These are phyloP conservation scores for Lontra canadensis DNA, from an alignment of 2,113 vertebrate species.

Conservation along the genomic window DNA sequence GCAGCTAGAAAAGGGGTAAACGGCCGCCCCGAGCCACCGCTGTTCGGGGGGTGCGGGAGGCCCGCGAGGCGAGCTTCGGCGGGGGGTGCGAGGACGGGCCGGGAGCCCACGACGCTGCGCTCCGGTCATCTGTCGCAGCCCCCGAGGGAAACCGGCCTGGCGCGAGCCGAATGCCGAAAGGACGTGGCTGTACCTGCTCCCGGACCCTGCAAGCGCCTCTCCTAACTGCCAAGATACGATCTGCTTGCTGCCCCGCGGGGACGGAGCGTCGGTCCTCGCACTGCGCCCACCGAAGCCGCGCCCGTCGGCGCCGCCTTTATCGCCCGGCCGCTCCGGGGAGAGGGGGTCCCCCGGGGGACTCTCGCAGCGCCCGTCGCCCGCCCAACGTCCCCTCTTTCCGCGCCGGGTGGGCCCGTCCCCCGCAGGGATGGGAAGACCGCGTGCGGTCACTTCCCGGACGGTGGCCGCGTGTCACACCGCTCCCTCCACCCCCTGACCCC, in stretches of 20 bases:
- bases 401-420: not conserved
- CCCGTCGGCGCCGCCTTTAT: not conserved
- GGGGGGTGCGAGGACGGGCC: not conserved
- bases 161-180: not conserved
- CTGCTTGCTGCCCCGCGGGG: not conserved
- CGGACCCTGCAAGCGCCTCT: not conserved
- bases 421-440: not conserved
- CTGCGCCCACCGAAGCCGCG: not conserved
- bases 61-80: not conserved
- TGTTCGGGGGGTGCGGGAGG: not conserved
- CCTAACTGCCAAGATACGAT: not conserved
- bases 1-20: not conserved
- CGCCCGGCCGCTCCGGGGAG: not conserved
- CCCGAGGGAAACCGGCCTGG: not conserved
- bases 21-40: no score
- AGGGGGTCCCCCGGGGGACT: not conserved
- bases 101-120: fast-evolving
- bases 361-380: fast-evolving
- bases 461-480: not conserved
- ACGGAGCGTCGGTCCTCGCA: fast-evolving
- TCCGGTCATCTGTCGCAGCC: not conserved
- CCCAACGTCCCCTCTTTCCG: no score
- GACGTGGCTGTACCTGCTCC: not conserved
- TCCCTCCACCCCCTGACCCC: not conserved
- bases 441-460: not conserved